Conservation (phyloP, 2,888 invertebrate species). For the Drosophila hamatofila region DNA sequence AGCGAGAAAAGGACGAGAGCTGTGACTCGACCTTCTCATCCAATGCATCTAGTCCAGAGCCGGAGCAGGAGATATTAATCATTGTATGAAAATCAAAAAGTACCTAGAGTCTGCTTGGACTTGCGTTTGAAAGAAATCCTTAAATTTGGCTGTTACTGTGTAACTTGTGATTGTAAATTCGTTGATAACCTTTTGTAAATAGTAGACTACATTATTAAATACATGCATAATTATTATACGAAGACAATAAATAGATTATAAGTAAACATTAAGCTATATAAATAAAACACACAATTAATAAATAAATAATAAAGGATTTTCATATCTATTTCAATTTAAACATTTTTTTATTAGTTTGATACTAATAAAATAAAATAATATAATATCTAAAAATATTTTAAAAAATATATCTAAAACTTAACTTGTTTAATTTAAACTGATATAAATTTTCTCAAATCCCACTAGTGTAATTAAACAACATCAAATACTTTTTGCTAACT, state of each 20-base stretch:
- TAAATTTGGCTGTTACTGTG: conserved; percentile 22
- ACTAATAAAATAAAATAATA: too few species aligned
- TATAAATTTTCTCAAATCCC: too few species aligned
- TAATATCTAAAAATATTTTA: too few species aligned
- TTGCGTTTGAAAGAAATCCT: not conserved
- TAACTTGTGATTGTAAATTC: conserved; percentile 43
- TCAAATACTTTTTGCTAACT: too few species aligned
- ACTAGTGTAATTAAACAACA: too few species aligned
- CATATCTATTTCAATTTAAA: too few species aligned
- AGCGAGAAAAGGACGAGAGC: conserved; percentile 83
- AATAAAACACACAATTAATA: conserved; percentile 10
- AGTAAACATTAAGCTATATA: not conserved
- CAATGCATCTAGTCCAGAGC: conserved; percentile 83
- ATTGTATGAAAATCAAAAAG: conserved; percentile 42
- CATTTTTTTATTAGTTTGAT: too few species aligned
- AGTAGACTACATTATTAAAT: conserved; percentile 6
- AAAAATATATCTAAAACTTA: too few species aligned
- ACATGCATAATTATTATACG: not conserved
- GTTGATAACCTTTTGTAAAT: conserved; percentile 17
- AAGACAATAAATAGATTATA: conserved; percentile 30
- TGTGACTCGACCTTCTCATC: conserved; percentile 84
- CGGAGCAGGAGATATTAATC: conserved; percentile 70
- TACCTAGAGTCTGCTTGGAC: not conserved
- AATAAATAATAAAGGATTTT: too few species aligned
- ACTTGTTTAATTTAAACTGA: too few species aligned